These are phyloP conservation scores for Dioctria rufipes DNA, from an alignment of 2,888 invertebrate species.

Conservation along the genomic window DNA sequence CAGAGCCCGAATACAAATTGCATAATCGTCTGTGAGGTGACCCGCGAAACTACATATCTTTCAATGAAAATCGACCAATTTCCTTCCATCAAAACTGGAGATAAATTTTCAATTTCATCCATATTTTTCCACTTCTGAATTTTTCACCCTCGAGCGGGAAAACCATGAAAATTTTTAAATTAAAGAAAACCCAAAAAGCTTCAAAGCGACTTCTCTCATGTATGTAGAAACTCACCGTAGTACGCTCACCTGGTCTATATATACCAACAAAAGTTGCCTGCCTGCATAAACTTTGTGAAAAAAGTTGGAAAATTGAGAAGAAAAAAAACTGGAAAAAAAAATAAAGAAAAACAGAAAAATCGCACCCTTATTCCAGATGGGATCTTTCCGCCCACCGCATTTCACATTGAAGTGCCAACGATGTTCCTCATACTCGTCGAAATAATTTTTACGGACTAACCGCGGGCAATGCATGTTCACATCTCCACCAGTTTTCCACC, in stretches of 20 bases:
- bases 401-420: conserved; percentile 47
- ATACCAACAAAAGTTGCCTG: too few relatives aligned
- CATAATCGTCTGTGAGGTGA: too few relatives aligned
- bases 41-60: too few relatives aligned
- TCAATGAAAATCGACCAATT: not conserved
- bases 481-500: not conserved
- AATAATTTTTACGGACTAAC: conserved; percentile 14
- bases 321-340: conserved; percentile 6
- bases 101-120: not conserved
- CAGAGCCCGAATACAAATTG: too few relatives aligned
- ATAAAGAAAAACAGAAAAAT: not conserved
- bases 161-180: conserved; percentile 24
- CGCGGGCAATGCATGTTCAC: conserved; percentile 1
- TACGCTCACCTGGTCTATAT: not conserved
- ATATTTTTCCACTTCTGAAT: not conserved
- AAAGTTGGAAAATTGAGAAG: conserved; percentile 17
- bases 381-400: conserved; percentile 11
- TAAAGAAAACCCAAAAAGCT: conserved; percentile 28
- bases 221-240: not conserved
- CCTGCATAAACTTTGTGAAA: conserved; percentile 6
- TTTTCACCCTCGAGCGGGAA: not conserved
- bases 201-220: not conserved
- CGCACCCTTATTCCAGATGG: conserved; percentile 11
- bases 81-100: not conserved
- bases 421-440: conserved; percentile 9